Evolutionary conservation across 1,140 invertebrate species (phyloP).

Genomic region (Maniola jurtina): DNA sequence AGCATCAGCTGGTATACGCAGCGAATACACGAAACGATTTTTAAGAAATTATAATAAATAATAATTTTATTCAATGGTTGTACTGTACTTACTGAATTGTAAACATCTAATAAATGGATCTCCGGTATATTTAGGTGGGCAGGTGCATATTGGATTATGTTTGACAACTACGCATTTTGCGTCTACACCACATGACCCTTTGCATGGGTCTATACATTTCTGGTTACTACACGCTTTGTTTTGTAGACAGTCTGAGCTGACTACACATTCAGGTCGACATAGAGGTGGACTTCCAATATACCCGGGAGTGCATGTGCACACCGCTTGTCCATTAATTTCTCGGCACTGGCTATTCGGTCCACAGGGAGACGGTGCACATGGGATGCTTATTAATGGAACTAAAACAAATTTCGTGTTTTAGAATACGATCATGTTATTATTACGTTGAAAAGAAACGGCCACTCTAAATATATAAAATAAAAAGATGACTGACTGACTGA

Average conservation of each 20-base stretch:
- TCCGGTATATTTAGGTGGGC: constrained; percentile 82
- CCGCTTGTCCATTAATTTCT: constrained; percentile 82
- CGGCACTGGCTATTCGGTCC: constrained; percentile 84
- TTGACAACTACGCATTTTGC: constrained; percentile 85
- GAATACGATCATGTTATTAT: background rate
- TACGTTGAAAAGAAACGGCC: too few relatives aligned
- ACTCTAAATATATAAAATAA: too few relatives aligned
- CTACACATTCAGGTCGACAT: constrained; percentile 84
- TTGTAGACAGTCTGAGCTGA: constrained; percentile 84
- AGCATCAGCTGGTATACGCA: too few relatives aligned
- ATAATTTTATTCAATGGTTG: too few relatives aligned
- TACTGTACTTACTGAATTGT: constrained; percentile 75
- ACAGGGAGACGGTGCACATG: constrained; percentile 82
- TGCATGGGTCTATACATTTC: constrained; percentile 87
- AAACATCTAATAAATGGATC: constrained; percentile 87
- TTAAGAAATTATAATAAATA: too few relatives aligned
- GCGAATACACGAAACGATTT: too few relatives aligned
- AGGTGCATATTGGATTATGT: constrained; percentile 89
- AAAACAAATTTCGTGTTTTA: constrained; percentile 13
- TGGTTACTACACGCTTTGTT: constrained; percentile 85
- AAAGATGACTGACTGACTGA: too few relatives aligned
- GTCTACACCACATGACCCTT: constrained; percentile 84
- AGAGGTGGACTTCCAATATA: constrained; percentile 90
- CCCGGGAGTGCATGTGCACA: constrained; percentile 86
- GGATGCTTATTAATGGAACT: constrained; percentile 66